Base-by-base conservation (phyloP, 2,888 invertebrate species). In the Drosophila mimica region DNA sequence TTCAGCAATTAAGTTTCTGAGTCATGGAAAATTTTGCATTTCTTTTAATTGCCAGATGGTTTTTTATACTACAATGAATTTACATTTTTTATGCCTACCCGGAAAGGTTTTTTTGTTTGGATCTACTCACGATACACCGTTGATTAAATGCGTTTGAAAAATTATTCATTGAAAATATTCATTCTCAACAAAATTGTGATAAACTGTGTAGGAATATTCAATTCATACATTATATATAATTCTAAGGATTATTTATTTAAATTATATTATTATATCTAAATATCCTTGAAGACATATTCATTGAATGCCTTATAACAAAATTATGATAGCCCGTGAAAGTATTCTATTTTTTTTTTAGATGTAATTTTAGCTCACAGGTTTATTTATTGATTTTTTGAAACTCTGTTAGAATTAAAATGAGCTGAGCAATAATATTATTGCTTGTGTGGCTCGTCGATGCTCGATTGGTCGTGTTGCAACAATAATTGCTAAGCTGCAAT, bases 401-500 rank as follows among this genome's bases (percentile, higher is more conserved):
- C 9, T 17, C 25, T 15, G 49, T 17, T 17, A 17, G 48, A 48
- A 48, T 62, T 67, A 68, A 72, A 80, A 73, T 78, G 60, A 56
- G 71, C 63, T n/a, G n/a, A n/a, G n/a, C n/a, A n/a, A n/a, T n/a
- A n/a, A 74, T 8, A 46, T 46, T 80, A 70, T 79, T 68, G 76
- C 59, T 64, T 60, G 65, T 58, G 67, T 25, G 38, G 46, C 46
- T 33, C 15, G 58, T 46, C 53, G 58, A 69, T 79, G 73, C 74
- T 74, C 64, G 75, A 72, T 69, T 69, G 79, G 61, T 79, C 74
- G 74, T 83, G 86, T 86, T 70, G 81, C 73, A 81, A 87, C 87
- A 87, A 87, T 87, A 88, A 87, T 89, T 87, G 89, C 82, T 87
- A 73, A 84, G 75, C 75, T 74, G 72, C 79, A 79, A 69, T 63